Conservation (phyloP, 2,797 vertebrate genomes). For the Poliocrania exsul region DNA sequence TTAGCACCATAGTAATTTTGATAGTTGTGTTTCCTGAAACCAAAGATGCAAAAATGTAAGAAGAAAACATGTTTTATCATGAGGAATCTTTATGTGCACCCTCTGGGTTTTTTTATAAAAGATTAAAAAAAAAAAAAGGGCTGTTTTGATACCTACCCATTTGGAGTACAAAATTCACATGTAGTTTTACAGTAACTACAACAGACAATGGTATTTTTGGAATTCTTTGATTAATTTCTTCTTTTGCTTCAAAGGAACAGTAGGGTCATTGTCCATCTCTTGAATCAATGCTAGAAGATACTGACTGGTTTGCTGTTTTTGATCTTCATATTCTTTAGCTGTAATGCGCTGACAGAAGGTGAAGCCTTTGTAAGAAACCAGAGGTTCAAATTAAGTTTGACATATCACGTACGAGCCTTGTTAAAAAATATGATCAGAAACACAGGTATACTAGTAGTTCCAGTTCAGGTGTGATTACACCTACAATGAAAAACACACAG, state of each 20-base stretch:
- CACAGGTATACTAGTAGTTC: background rate
- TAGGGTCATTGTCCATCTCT: constrained; percentile 71
- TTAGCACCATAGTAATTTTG: background rate
- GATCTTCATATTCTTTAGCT: constrained; percentile 81
- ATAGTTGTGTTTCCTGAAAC: background rate
- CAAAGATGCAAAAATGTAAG: background rate
- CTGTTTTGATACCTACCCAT: background rate
- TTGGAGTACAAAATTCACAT: constrained; percentile 26
- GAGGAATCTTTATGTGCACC: background rate
- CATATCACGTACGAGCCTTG: background rate
- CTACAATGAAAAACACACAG: background rate
- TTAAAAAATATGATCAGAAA: background rate
- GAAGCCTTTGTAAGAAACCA: constrained; percentile 78
- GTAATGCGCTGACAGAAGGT: constrained; percentile 85
- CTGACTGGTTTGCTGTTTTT: constrained; percentile 76
- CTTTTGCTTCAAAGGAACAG: constrained; percentile 78
- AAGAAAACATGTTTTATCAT: background rate
- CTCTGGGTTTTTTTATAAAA: background rate
- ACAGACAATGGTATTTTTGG: constrained; percentile 81
- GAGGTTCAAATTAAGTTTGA: background rate
- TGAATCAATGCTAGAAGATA: constrained; percentile 80
- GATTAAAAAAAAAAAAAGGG: accelerated
- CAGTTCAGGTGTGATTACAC: background rate
- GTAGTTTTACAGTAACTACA: constrained; percentile 29
- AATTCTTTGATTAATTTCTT: constrained; percentile 85